Evolutionary conservation across 2,797 vertebrate species (phyloP).

Genomic region (Onychomys arenicola): DNA sequence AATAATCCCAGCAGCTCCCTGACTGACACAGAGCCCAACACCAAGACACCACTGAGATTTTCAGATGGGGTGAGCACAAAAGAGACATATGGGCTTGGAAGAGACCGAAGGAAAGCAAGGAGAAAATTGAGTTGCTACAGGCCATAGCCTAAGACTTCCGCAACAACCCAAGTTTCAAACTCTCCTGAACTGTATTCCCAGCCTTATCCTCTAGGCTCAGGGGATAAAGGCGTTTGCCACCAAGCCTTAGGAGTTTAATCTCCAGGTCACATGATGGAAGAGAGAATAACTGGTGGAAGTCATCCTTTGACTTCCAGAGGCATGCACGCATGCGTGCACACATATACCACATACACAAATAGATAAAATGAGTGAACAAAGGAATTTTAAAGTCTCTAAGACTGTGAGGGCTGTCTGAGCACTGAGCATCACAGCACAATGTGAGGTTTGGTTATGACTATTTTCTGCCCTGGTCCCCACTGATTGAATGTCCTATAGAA

Average conservation of each 20-base stretch:
- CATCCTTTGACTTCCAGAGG: neutral
- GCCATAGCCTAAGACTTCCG: neutral
- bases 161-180: neutral
- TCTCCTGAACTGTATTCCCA: neutral
- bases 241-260: neutral
- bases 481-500: neutral
- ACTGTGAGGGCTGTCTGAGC: neutral
- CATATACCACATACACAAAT: neutral
- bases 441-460: neutral
- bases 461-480: conserved; percentile 34
- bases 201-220: neutral
- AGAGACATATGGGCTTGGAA: neutral
- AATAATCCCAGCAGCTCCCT: neutral
- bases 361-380: neutral
- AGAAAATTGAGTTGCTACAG: no score
- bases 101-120: neutral
- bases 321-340: no score
- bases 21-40: neutral
- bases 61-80: no score
- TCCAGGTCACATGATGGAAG: neutral
- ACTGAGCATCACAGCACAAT: neutral
- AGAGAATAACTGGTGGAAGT: neutral
- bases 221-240: neutral
- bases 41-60: no score
- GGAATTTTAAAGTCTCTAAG: neutral